These are phyloP conservation scores for Rhizoglyphus robini DNA, from an alignment of 1,140 invertebrate genomes.

Conservation along the genomic window DNA sequence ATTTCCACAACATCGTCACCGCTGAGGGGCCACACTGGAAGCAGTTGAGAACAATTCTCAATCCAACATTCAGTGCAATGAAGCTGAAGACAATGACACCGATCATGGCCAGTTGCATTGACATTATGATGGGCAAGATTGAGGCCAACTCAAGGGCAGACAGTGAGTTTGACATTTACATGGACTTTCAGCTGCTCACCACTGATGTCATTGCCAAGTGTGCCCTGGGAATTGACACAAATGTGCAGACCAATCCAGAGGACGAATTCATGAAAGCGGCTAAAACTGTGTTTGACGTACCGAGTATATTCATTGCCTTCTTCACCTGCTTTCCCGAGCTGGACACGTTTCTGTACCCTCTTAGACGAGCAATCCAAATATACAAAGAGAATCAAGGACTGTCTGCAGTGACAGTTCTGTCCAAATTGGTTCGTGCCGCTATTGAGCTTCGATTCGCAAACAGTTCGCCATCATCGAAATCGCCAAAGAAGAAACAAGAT, in stretches of 20 bases:
- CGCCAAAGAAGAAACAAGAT: neutral
- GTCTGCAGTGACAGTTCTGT: neutral
- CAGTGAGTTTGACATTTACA: conserved; percentile 30
- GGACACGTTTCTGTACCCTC: conserved; percentile 7
- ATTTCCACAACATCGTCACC: conserved; percentile 22
- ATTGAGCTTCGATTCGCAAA: neutral
- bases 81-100: conserved; percentile 38
- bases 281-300: conserved; percentile 20
- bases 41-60: conserved; percentile 36
- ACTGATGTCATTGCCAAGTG: conserved; percentile 39
- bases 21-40: conserved; percentile 36
- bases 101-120: conserved; percentile 31
- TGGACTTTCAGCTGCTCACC: conserved; percentile 37
- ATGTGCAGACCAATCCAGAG: conserved; percentile 17
- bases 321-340: conserved; percentile 18
- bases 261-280: conserved; percentile 20
- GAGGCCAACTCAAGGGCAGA: conserved; percentile 15
- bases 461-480: too few species aligned
- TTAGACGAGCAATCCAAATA: neutral
- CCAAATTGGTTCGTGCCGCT: neutral
- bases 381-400: neutral
- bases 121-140: conserved; percentile 28
- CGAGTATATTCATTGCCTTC: neutral
- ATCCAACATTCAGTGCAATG: conserved; percentile 40
- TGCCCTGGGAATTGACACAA: conserved; percentile 34